Evolutionary conservation across 2,888 invertebrate genomes (phyloP), one percentile per base, ranked within the genome.

Genomic region (Acheta domesticus): DNA sequence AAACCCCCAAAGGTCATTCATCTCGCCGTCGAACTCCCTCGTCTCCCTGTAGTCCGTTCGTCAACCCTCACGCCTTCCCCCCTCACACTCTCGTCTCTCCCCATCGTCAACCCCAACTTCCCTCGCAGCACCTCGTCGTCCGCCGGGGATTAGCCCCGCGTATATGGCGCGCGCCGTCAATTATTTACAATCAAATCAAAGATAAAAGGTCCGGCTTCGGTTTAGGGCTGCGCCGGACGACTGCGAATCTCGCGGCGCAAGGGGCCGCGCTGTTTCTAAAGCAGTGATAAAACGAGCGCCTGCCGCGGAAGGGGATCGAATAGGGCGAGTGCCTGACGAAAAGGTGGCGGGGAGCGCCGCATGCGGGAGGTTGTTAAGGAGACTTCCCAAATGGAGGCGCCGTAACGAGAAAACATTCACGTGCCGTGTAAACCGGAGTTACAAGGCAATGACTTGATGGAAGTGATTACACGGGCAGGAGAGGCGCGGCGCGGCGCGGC

Each of bases 161-260:
- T 62, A 11, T 62, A 62, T 62, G 62, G 62, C 62, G 14, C 62
- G 16, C 62, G 62, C n/a, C 62, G 81, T 81, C 80, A 81, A 81
- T 81, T 81, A 81, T 81, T 81, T 80, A 81, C 75, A 81, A 80
- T 81, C 81, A 81, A 81, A 81, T 81, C 81, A 81, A 74, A 79
- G 79, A 77, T 79, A 81, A 81, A 81, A 81, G 81, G 80, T 48
- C 20, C n/a, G 75, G 49, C 62, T 62, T 62, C 62, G 62, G 14
- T 62, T 62, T 62, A 62, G 62, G 62, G n/a, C 16, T 14, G 16
- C 62, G n/a, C 62, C 1, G 5, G 62, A 12, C 62, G 62, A 62
- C 16, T 62, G 62, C 16, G 14, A 19, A 8, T 0, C 62, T 12
- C n/a, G 16, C 62, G 62, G 62, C 36, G 36, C 16, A 16, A 12